These are phyloP conservation scores for Eurosta solidaginis DNA, from an alignment of 1,140 invertebrate genomes.

Conservation along the genomic window DNA sequence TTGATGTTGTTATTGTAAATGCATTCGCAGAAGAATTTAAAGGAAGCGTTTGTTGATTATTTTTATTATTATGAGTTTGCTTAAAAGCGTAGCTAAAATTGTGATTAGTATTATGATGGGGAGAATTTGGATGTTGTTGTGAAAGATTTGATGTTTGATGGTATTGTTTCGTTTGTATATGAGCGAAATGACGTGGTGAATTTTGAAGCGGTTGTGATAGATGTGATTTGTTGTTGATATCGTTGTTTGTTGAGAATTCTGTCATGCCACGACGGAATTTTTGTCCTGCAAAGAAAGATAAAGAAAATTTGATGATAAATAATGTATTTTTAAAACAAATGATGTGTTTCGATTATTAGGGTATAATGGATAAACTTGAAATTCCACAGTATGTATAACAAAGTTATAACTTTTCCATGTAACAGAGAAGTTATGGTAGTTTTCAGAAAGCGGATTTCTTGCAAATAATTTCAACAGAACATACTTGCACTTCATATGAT, in stretches of 20 bases:
- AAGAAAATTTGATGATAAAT: no score
- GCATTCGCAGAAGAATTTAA: conserved; percentile 40
- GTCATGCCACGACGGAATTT: conserved; percentile 60
- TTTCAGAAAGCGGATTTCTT: no score
- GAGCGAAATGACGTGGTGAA: conserved; percentile 48
- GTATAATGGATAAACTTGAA: no score
- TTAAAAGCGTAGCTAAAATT: conserved; percentile 34
- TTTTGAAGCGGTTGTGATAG: conserved; percentile 53
- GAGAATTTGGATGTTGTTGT: conserved; percentile 43
- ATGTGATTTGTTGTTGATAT: conserved; percentile 51
- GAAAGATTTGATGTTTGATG: conserved; percentile 29
- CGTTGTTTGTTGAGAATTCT: conserved; percentile 59
- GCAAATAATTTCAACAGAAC: no score
- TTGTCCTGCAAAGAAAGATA: conserved; percentile 44
- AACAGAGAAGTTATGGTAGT: no score
- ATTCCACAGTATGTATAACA: no score
- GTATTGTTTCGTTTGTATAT: conserved; percentile 42
- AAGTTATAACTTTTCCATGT: no score
- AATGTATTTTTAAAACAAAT: no score
- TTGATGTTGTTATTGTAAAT: conserved; percentile 43
- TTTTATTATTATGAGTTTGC: conserved; percentile 35
- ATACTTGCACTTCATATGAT: no score
- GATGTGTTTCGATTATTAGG: no score
- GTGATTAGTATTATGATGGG: conserved; percentile 27
- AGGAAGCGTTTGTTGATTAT: conserved; percentile 38